A percentile compares a stretch with the other conserved stretches of the same genome.
Conservation (phyloP, 2,888 invertebrate genomes). For the Plebejus argus region DNA sequence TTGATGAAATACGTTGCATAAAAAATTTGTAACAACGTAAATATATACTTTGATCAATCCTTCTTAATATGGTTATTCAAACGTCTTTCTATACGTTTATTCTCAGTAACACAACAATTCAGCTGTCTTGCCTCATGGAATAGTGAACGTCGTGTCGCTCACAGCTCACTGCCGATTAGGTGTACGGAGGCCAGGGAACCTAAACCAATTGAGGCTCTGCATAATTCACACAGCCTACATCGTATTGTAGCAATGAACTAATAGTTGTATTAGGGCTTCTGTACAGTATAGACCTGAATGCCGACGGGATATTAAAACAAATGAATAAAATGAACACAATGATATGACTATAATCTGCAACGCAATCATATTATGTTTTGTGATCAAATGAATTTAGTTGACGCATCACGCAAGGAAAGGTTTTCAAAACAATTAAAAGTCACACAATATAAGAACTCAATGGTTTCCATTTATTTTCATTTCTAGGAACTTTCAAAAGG, state of each 20-base stretch:
- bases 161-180: slow-evolving; percentile 49
- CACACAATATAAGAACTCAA: no score
- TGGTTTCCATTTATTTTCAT: background rate
- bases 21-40: no score
- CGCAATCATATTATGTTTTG: no score
- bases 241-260: slow-evolving; percentile 49
- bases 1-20: no score
- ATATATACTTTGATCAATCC: no score
- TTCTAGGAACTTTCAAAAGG: background rate
- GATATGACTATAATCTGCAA: no score
- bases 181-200: slow-evolving; percentile 57
- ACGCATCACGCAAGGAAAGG: no score
- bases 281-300: background rate
- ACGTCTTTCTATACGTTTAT: background rate
- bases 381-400: no score
- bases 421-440: no score
- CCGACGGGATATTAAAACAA: background rate
- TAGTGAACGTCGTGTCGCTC: slow-evolving; percentile 36
- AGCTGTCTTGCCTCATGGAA: slow-evolving; percentile 15
- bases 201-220: slow-evolving; percentile 70
- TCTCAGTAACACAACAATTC: background rate
- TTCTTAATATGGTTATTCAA: background rate
- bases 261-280: slow-evolving; percentile 37
- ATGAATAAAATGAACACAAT: background rate
- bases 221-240: slow-evolving; percentile 59